Percentiles rank a stretch among this genome's conserved stretches.
These are phyloP conservation scores for Orthosia gracilis DNA, from an alignment of 2,888 invertebrate genomes.

Conservation along the genomic window DNA sequence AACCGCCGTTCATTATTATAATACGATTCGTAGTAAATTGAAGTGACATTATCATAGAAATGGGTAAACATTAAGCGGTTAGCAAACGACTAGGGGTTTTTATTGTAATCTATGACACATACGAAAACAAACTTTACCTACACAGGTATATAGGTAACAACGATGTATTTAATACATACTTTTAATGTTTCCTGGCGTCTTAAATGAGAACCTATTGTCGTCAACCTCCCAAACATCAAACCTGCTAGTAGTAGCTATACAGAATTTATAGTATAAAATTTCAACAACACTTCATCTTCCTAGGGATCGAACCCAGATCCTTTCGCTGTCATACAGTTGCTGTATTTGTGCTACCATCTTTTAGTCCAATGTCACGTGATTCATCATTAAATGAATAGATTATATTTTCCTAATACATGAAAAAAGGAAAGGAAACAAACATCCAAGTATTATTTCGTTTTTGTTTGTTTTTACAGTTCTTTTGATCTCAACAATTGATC, in stretches of 20 bases:
- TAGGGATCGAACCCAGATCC: not conserved
- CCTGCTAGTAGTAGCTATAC: too few species aligned
- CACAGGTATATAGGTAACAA: too few species aligned
- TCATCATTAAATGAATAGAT: not conserved
- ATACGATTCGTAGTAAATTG: slow-evolving; percentile 42
- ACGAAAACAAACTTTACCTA: too few species aligned
- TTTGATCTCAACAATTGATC: slow-evolving; percentile 21
- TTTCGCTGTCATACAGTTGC: too few species aligned
- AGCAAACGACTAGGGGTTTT: slow-evolving; percentile 16
- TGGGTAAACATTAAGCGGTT: slow-evolving; percentile 20
- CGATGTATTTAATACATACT: too few species aligned
- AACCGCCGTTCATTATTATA: slow-evolving; percentile 30
- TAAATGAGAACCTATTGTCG: too few species aligned
- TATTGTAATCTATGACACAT: too few species aligned
- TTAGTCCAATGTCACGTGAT: not conserved
- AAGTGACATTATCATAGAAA: slow-evolving; percentile 26
- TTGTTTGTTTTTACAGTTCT: slow-evolving; percentile 3
- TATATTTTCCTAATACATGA: not conserved
- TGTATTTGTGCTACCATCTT: too few species aligned
- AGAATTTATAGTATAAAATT: too few species aligned
- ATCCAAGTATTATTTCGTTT: not conserved
- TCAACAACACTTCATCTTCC: too few species aligned
- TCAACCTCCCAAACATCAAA: too few species aligned
- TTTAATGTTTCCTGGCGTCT: too few species aligned
- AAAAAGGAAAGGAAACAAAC: not conserved